Conservation (phyloP, 2,797 vertebrate species). For the Eleutherodactylus coqui region DNA sequence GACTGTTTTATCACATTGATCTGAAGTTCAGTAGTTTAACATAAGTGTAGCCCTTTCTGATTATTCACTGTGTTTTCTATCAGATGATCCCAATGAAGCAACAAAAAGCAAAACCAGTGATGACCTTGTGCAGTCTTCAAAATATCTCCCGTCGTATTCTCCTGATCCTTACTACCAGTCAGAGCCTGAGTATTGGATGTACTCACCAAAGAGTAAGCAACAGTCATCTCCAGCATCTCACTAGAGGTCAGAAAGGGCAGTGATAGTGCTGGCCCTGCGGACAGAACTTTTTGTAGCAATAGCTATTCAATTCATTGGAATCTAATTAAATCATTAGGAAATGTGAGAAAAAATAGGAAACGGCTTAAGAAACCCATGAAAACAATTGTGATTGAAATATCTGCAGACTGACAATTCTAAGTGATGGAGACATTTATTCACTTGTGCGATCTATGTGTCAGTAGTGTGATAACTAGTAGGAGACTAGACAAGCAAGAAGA, state of each 20-base stretch:
- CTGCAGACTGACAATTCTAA: not conserved
- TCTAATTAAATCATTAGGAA: not conserved
- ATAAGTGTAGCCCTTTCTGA: not conserved
- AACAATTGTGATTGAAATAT: not conserved
- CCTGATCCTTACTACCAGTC: constrained; percentile 88
- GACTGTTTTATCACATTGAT: not conserved
- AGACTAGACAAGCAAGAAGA: not conserved
- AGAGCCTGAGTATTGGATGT: constrained; percentile 89
- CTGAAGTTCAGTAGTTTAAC: not conserved
- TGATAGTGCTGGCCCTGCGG: not conserved
- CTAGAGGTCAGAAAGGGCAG: not conserved
- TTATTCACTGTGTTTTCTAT: constrained; percentile 41
- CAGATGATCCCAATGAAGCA: constrained; percentile 75
- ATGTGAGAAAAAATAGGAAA: not conserved
- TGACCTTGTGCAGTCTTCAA: constrained; percentile 86
- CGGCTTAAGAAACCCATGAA: not conserved
- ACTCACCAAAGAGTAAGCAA: constrained; percentile 89
- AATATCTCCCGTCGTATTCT: constrained; percentile 85
- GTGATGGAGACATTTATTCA: not conserved
- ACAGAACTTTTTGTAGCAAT: not conserved
- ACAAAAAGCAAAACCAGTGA: constrained; percentile 91
- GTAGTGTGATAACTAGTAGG: not conserved
- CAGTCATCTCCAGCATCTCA: not conserved
- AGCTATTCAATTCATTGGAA: not conserved
- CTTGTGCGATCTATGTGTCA: not conserved